These are phyloP conservation scores for Heliangelus exortis DNA, from an alignment of 2,797 vertebrate species.

Conservation along the genomic window DNA sequence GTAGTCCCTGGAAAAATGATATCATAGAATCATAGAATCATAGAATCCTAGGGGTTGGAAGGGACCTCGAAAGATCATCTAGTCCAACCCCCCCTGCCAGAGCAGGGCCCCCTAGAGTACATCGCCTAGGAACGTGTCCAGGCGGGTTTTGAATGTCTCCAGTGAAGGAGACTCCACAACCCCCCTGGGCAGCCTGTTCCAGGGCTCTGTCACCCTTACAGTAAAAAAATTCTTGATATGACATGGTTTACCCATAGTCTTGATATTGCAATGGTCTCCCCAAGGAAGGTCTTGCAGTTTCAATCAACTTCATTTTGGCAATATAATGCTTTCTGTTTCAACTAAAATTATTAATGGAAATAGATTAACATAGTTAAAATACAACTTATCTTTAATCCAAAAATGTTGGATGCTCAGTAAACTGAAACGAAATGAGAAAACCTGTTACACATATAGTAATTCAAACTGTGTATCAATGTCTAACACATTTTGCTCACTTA, in stretches of 20 bases:
- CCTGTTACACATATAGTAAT: neutral
- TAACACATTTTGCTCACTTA: neutral
- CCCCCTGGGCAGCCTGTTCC: too few species aligned
- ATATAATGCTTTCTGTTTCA: conserved; percentile 15
- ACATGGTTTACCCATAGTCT: conserved; percentile 8
- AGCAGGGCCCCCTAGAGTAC: too few species aligned
- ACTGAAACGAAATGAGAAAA: neutral
- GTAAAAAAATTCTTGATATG: too few species aligned
- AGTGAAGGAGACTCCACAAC: too few species aligned
- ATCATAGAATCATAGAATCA: too few species aligned
- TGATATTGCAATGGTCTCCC: conserved; percentile 29
- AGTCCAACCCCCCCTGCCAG: too few species aligned
- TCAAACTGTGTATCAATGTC: neutral
- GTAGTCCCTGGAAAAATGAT: conserved; percentile 3
- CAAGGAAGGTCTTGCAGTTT: conserved; percentile 16
- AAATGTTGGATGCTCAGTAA: neutral
- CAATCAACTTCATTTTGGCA: conserved; percentile 30
- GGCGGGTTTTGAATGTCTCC: too few species aligned
- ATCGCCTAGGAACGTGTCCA: too few species aligned
- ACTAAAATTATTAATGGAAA: conserved; percentile 24
- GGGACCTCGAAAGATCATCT: too few species aligned
- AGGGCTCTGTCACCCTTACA: too few species aligned
- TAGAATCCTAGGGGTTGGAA: too few species aligned
- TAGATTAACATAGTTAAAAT: conserved; percentile 1
- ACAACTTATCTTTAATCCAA: neutral